Evolutionary conservation across 2,797 vertebrate species (phyloP).

Genomic region (Dryobates pubescens): DNA sequence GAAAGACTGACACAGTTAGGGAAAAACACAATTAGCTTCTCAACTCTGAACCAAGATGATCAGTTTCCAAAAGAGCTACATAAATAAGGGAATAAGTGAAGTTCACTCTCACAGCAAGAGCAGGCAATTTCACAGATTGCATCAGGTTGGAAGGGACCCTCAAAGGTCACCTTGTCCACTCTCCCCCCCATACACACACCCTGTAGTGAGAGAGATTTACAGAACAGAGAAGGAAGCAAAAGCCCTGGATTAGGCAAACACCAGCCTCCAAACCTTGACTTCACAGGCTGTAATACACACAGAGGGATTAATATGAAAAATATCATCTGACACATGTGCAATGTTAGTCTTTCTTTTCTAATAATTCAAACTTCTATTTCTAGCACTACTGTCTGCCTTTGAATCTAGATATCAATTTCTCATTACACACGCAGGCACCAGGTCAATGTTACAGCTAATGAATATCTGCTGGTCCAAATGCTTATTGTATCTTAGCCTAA

Average conservation of each 20-base stretch:
- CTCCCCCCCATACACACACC: too few relatives aligned
- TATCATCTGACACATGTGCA: conserved; percentile 19
- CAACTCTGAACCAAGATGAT: not conserved
- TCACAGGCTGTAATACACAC: not conserved
- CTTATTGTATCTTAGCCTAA: conserved; percentile 76
- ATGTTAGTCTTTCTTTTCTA: not conserved
- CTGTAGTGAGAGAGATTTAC: not conserved
- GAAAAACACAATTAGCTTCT: not conserved
- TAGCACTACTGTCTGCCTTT: not conserved
- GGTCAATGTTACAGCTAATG: conserved; percentile 75
- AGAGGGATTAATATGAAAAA: not conserved
- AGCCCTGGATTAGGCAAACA: not conserved
- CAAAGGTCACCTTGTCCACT: too few relatives aligned
- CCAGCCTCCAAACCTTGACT: not conserved
- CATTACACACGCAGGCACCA: conserved; percentile 57
- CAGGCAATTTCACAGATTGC: too few relatives aligned
- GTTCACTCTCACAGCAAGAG: not conserved
- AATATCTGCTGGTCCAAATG: conserved; percentile 68
- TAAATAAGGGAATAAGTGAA: not conserved
- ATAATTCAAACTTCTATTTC: not conserved
- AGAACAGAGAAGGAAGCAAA: not conserved
- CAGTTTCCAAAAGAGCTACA: not conserved
- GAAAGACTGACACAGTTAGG: not conserved
- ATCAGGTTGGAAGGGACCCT: too few relatives aligned
- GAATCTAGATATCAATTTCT: conserved; percentile 70